A percentile compares a stretch with the other conserved stretches of the same genome.
Evolutionary conservation across 2,797 vertebrate genomes (phyloP).

Genomic region (Apogon talboti): DNA sequence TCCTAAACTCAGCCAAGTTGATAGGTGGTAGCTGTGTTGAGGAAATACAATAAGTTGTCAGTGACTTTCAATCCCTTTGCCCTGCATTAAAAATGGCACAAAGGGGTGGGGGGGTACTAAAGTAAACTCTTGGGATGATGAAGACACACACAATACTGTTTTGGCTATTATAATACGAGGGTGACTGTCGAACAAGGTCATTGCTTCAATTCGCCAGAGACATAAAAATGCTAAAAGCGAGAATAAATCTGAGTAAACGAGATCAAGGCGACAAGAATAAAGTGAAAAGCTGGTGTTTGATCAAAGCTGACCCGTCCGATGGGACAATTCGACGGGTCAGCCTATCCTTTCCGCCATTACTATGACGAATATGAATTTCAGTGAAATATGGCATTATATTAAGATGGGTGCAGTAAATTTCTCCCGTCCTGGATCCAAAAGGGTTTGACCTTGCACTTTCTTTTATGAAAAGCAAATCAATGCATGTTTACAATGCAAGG

Average conservation of each 20-base stretch:
- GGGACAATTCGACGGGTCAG: slow-evolving; percentile 21
- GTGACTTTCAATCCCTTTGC: not conserved
- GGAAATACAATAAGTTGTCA: not conserved
- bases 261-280: slow-evolving; percentile 28
- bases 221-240: slow-evolving; percentile 36
- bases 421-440: slow-evolving; percentile 5
- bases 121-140: not conserved
- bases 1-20: not conserved
- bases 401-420: slow-evolving; percentile 9
- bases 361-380: slow-evolving; percentile 4
- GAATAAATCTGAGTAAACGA: slow-evolving; percentile 29
- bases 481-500: not conserved
- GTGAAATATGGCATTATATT: slow-evolving; percentile 24
- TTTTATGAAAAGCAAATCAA: slow-evolving; percentile 19
- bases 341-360: not conserved
- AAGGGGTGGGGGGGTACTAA: not conserved
- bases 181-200: slow-evolving; percentile 19
- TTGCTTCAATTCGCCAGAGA: slow-evolving; percentile 2
- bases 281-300: slow-evolving; percentile 18
- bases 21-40: not conserved
- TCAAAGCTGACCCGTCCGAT: slow-evolving; percentile 37
- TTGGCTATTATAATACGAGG: not conserved
- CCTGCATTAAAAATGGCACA: not conserved
- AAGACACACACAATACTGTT: not conserved
- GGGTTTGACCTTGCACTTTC: slow-evolving; percentile 24